These are phyloP conservation scores for Bombus fervidus DNA, from an alignment of 1,140 invertebrate genomes.

Conservation along the genomic window DNA sequence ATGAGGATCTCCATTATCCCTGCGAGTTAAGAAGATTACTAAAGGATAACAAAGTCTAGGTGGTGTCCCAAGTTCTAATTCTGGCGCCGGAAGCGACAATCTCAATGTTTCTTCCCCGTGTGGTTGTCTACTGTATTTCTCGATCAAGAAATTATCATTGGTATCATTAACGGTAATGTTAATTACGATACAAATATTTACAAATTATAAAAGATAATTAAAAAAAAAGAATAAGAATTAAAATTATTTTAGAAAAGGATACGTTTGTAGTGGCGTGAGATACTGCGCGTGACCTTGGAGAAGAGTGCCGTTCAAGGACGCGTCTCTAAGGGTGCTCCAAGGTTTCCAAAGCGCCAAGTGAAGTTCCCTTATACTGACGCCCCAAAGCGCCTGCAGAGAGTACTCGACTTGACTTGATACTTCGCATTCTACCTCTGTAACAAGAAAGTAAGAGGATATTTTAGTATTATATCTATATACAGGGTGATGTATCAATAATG, in stretches of 20 bases:
- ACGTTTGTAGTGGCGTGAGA: conserved; percentile 79
- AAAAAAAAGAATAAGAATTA: background rate
- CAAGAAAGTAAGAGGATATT: conserved; percentile 3
- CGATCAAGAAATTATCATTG: conserved; percentile 69
- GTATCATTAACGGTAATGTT: background rate
- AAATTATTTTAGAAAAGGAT: conserved; percentile 72
- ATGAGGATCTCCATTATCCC: conserved; percentile 85
- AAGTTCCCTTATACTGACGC: conserved; percentile 88
- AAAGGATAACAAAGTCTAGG: conserved; percentile 89
- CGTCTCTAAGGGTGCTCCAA: conserved; percentile 85
- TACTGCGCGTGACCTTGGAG: conserved; percentile 84
- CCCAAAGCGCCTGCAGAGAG: conserved; percentile 88
- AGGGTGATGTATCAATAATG: background rate
- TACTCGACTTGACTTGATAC: conserved; percentile 89
- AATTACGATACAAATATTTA: background rate
- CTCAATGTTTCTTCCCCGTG: conserved; percentile 87
- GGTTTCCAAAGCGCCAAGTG: conserved; percentile 89
- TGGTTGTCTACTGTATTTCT: conserved; percentile 83
- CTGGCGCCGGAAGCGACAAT: conserved; percentile 85
- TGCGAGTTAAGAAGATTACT: conserved; percentile 87
- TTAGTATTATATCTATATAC: background rate
- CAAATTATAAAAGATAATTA: background rate
- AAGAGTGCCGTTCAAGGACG: conserved; percentile 83
- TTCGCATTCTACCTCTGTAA: conserved; percentile 87
- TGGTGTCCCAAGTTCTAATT: conserved; percentile 87